phyloP scores from a whole-genome alignment of 2,888 invertebrate genomes.

The Sisyra nigra region DNA sequence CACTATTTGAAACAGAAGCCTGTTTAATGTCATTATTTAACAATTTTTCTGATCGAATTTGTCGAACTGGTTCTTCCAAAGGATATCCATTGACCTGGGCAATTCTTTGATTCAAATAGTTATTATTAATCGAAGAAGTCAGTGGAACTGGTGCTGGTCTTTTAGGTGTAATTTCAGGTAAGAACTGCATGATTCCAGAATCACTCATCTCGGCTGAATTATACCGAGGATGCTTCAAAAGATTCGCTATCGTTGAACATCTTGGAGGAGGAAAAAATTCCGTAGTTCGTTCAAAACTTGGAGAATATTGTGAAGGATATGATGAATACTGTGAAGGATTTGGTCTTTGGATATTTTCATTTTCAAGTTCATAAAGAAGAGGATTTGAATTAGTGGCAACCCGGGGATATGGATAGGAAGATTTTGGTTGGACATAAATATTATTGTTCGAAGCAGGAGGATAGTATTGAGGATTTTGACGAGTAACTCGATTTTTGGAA shows the following conservation, averaged over 20 bases:
- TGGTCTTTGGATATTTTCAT: neutral
- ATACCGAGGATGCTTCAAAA: slow-evolving; percentile 9
- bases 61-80: too few relatives aligned
- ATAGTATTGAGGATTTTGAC: neutral
- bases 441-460: neutral
- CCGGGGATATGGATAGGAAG: neutral
- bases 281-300: neutral
- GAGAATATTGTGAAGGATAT: neutral
- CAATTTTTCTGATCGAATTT: too few relatives aligned
- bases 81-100: neutral
- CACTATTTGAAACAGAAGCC: too few relatives aligned
- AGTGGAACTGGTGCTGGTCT: too few relatives aligned
- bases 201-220: slow-evolving; percentile 4
- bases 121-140: neutral
- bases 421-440: neutral
- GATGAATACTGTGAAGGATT: neutral
- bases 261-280: slow-evolving; percentile 10
- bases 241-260: slow-evolving; percentile 9
- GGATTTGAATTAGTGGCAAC: neutral
- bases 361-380: neutral
- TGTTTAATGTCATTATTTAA: too few relatives aligned
- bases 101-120: slow-evolving; percentile 1
- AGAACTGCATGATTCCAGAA: slow-evolving; percentile 9
- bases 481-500: neutral
- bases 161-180: slow-evolving; percentile 9